phyloP scores from a whole-genome alignment of 2,113 vertebrate species.

The Phalacrocorax aristotelis region DNA sequence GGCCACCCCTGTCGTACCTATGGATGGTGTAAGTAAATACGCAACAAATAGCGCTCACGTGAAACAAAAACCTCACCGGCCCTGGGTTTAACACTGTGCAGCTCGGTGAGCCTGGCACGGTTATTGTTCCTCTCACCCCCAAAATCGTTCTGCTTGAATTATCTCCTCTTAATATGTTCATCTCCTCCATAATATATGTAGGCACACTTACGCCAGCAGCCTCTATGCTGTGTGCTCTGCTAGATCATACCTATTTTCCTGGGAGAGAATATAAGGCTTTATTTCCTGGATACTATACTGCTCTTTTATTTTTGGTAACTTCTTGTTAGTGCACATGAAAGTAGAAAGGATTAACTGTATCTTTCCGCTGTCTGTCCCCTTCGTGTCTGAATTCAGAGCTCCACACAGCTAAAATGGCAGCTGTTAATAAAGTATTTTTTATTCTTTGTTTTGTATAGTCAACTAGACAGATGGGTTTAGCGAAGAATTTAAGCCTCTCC shows the following conservation, averaged over 20 bases:
- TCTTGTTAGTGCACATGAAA: conserved; percentile 40
- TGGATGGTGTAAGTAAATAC: conserved; percentile 1
- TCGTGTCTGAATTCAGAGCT: not conserved
- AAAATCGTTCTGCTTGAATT: not conserved
- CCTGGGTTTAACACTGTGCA: not conserved
- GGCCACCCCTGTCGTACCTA: not conserved
- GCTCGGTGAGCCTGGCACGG: not conserved
- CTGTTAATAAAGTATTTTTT: conserved; percentile 12
- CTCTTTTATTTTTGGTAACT: conserved; percentile 66
- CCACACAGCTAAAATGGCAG: not conserved
- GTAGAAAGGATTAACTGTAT: conserved; percentile 70
- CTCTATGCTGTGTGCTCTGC: not conserved
- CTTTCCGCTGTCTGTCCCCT: conserved; percentile 9
- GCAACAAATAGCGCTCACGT: not conserved
- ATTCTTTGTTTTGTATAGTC: not conserved
- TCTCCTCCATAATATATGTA: not conserved
- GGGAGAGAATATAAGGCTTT: not conserved
- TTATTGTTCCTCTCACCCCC: not conserved
- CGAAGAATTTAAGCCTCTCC: not conserved
- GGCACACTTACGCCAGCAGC: not conserved
- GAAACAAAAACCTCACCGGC: not conserved
- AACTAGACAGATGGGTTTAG: not conserved
- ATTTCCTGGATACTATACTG: not conserved
- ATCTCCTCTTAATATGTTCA: not conserved
- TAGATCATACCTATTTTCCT: not conserved